Evolutionary conservation across 1,140 invertebrate species (phyloP).

Genomic region (Aphaenogaster ashmeadi): DNA sequence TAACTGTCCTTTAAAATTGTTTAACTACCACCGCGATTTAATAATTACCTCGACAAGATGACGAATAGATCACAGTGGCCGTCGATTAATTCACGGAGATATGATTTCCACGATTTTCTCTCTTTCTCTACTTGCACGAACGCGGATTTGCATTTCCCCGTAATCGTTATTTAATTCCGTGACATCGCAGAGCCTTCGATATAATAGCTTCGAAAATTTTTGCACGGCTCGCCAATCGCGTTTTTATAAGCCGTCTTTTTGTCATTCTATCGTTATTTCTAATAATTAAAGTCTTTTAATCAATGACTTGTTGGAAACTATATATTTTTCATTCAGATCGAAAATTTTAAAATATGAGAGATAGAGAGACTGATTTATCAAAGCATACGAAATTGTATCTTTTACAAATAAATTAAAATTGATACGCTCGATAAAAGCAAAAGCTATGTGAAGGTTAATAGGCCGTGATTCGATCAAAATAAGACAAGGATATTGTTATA

Average conservation of each 20-base stretch:
- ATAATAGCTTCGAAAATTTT: slow-evolving; percentile 40
- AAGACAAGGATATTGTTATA: no score
- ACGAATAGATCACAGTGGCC: slow-evolving; percentile 34
- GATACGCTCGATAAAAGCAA: no score
- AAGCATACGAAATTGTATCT: not conserved
- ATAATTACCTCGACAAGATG: slow-evolving; percentile 47
- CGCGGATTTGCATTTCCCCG: slow-evolving; percentile 52
- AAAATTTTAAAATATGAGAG: not conserved
- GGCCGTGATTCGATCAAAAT: no score
- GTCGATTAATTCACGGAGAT: slow-evolving; percentile 40
- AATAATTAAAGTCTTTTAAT: slow-evolving; percentile 8
- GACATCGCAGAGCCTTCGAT: not conserved
- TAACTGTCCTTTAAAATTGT: slow-evolving; percentile 52
- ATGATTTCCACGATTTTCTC: slow-evolving; percentile 30
- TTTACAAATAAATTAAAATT: no score
- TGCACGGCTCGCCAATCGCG: not conserved
- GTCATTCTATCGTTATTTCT: not conserved
- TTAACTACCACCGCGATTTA: not conserved
- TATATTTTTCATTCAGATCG: not conserved
- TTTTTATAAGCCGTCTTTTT: slow-evolving; percentile 30
- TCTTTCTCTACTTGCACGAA: slow-evolving; percentile 14
- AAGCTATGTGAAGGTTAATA: no score
- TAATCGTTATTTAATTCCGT: slow-evolving; percentile 55
- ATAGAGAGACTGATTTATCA: not conserved
- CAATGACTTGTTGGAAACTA: not conserved